These are phyloP conservation scores for Hyposoter dolosus DNA, from an alignment of 2,888 invertebrate species.

Conservation along the genomic window DNA sequence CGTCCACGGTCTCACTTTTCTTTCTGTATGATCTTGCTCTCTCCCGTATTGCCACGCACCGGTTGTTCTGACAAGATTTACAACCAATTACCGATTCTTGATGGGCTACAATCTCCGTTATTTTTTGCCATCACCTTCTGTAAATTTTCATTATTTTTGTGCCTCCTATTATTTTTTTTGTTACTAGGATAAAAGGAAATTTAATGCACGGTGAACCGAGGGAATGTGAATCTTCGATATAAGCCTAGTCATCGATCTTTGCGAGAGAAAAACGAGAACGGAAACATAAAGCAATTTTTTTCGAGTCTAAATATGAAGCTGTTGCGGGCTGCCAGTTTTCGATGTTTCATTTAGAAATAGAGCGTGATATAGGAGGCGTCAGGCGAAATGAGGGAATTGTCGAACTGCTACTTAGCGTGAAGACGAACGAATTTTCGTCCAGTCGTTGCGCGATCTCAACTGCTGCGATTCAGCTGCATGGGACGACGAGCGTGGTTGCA, in stretches of 20 bases:
- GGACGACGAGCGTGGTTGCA: slow-evolving; percentile 4
- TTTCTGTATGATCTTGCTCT: slow-evolving; percentile 19
- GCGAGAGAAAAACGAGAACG: background rate
- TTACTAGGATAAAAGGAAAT: background rate
- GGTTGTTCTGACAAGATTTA: slow-evolving; percentile 42
- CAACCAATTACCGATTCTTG: slow-evolving; percentile 75
- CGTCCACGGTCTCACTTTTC: slow-evolving; percentile 35
- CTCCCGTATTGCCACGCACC: background rate
- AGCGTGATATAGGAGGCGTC: background rate
- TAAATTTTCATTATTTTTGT: slow-evolving; percentile 1
- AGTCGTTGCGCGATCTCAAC: background rate
- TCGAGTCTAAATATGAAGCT: background rate
- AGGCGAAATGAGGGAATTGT: background rate
- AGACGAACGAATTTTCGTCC: background rate
- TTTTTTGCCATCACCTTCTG: background rate
- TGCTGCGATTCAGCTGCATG: slow-evolving; percentile 29
- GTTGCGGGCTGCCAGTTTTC: background rate
- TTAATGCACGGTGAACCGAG: background rate
- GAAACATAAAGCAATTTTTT: background rate
- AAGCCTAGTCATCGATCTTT: background rate
- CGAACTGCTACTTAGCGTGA: slow-evolving; percentile 5
- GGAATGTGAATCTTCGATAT: background rate
- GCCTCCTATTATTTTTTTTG: background rate
- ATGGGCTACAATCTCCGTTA: slow-evolving; percentile 49
- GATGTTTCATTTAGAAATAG: background rate